Conservation (phyloP, 1,140 invertebrate species). For the Drosophila triauraria region DNA sequence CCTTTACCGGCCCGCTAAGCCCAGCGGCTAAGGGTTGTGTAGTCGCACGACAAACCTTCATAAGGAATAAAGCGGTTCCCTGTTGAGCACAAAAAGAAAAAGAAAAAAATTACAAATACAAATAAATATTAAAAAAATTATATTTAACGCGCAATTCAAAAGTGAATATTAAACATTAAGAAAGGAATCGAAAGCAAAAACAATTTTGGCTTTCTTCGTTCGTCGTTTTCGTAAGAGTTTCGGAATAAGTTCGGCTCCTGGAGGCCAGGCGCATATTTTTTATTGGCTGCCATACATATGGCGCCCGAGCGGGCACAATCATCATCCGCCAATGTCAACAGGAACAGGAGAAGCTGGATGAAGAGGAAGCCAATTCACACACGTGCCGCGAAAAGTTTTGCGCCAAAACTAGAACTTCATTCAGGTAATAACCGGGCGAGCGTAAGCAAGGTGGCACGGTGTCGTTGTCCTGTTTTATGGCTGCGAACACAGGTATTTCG, state of each 20-base stretch:
- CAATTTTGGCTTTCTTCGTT: background rate
- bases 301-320: background rate
- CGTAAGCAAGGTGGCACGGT: background rate
- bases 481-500: background rate
- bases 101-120: background rate
- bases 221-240: background rate
- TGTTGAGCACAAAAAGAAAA: background rate
- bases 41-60: slow-evolving; percentile 20
- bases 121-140: background rate
- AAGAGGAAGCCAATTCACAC: slow-evolving; percentile 13
- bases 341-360: slow-evolving; percentile 14
- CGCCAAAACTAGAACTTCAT: slow-evolving; percentile 41
- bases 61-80: slow-evolving; percentile 22
- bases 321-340: slow-evolving; percentile 34
- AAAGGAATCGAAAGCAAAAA: background rate
- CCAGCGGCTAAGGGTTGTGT: background rate
- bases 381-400: slow-evolving; percentile 36
- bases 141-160: slow-evolving; percentile 3
- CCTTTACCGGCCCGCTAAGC: slow-evolving; percentile 14
- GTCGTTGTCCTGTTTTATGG: slow-evolving; percentile 29
- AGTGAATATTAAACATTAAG: background rate
- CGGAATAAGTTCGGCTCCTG: background rate
- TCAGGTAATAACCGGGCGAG: slow-evolving; percentile 17
- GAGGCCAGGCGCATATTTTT: background rate
- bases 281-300: slow-evolving; percentile 49